These are phyloP conservation scores for Oriolus oriolus DNA, from an alignment of 2,113 vertebrate species.

Conservation along the genomic window DNA sequence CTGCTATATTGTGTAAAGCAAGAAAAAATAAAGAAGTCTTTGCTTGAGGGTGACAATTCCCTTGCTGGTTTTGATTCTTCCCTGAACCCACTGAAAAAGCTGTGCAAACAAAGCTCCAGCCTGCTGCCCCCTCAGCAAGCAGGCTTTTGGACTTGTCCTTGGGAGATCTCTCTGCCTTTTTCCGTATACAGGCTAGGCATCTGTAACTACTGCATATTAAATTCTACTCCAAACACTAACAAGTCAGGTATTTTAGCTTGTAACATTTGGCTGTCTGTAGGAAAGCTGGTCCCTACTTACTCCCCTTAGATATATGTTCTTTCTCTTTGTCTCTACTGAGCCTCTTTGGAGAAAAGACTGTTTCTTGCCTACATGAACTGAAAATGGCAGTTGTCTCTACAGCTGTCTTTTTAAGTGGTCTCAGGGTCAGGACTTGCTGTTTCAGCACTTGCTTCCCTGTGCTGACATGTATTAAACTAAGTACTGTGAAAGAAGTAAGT, in stretches of 20 bases:
- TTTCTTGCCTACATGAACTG: not conserved
- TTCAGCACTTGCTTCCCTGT: not conserved
- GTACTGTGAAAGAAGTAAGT: not conserved
- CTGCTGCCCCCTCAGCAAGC: not conserved
- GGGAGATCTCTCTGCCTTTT: not conserved
- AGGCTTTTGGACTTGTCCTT: not conserved
- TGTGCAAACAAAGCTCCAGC: not conserved
- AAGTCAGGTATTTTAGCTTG: not conserved
- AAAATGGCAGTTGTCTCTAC: not conserved
- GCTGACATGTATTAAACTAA: not conserved
- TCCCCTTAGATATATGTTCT: not conserved
- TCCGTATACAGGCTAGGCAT: not conserved
- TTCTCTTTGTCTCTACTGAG: not conserved
- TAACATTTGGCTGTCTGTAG: not conserved
- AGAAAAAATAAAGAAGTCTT: not conserved
- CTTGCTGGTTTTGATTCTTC: not conserved
- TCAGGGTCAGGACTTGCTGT: not conserved
- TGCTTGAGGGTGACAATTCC: not conserved
- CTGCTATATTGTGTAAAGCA: not conserved
- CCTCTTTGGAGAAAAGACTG: not conserved
- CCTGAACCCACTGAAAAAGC: not conserved
- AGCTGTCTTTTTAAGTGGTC: not conserved
- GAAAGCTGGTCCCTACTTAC: not conserved
- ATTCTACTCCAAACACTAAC: not conserved
- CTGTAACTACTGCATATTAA: not conserved